A percentile compares a stretch with the other conserved stretches of the same genome.
Evolutionary conservation across 2,113 vertebrate species (phyloP).

Genomic region (Labrus mixtus): DNA sequence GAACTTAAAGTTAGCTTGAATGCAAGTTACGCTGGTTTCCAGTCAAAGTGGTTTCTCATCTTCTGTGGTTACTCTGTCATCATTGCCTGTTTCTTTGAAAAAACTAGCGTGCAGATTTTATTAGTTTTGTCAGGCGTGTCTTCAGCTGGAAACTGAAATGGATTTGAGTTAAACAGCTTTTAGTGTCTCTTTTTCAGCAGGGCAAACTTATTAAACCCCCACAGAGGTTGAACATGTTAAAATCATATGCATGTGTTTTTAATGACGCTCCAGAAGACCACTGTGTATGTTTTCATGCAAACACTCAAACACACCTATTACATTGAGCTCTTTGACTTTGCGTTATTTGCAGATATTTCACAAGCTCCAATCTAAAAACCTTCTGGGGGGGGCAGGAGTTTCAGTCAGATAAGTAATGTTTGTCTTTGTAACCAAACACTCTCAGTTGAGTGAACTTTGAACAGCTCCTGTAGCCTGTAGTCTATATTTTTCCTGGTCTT

Average conservation of each 20-base stretch:
- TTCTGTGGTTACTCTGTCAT: background rate
- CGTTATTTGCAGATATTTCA: background rate
- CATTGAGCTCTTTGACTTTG: background rate
- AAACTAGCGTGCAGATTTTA: background rate
- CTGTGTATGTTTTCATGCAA: background rate
- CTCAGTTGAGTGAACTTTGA: constrained; percentile 74
- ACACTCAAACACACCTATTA: background rate
- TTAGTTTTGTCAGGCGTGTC: background rate
- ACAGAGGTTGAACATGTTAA: background rate
- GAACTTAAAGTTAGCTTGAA: background rate
- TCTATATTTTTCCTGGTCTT: background rate
- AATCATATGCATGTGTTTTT: background rate
- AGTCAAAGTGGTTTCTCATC: background rate
- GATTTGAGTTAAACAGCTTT: background rate
- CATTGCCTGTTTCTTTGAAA: background rate
- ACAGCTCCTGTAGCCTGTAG: constrained; percentile 43
- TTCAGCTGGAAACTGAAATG: background rate
- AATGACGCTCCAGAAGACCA: background rate
- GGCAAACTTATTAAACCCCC: background rate
- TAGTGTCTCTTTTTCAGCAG: background rate
- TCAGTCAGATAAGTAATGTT: constrained; percentile 80
- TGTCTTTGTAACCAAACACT: constrained; percentile 65
- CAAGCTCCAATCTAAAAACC: constrained; percentile 1
- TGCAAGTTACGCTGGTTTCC: background rate
- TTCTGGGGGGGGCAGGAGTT: constrained; percentile 50